Conservation (phyloP, 1,140 invertebrate genomes). For the Drosophila cardini region DNA sequence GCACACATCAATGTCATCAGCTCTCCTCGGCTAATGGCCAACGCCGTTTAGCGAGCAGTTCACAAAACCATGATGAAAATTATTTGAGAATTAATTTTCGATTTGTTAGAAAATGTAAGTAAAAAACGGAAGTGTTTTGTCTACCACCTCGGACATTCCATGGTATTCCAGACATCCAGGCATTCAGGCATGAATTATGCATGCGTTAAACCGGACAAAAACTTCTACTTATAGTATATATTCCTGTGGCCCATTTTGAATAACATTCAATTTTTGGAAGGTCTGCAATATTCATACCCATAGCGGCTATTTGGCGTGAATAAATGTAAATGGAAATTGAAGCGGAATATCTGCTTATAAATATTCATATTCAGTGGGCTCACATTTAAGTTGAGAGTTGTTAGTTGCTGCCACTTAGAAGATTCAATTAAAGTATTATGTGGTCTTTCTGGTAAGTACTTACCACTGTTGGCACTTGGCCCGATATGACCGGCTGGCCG, state of each 20-base stretch:
- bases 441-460: constrained; percentile 85
- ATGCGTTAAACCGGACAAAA: constrained; percentile 34
- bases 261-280: constrained; percentile 45
- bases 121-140: constrained; percentile 4
- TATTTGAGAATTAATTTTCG: constrained; percentile 80
- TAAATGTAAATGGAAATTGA: constrained; percentile 30
- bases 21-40: constrained; percentile 47
- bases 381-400: constrained; percentile 6
- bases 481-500: constrained; percentile 93
- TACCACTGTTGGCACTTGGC: constrained; percentile 95
- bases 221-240: constrained; percentile 6
- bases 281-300: constrained; percentile 61
- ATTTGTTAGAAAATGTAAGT: constrained; percentile 61
- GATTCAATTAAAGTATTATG: constrained; percentile 80
- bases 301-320: neutral
- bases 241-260: constrained; percentile 55
- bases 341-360: constrained; percentile 61
- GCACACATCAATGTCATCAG: constrained; percentile 37
- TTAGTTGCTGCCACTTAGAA: constrained; percentile 22
- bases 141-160: neutral
- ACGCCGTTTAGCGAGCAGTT: constrained; percentile 51
- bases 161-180: neutral
- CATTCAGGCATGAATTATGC: constrained; percentile 64
- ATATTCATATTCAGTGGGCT: constrained; percentile 70
- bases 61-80: constrained; percentile 65